Base-by-base conservation (phyloP, 2,113 vertebrate species). In the Psophia crepitans region DNA sequence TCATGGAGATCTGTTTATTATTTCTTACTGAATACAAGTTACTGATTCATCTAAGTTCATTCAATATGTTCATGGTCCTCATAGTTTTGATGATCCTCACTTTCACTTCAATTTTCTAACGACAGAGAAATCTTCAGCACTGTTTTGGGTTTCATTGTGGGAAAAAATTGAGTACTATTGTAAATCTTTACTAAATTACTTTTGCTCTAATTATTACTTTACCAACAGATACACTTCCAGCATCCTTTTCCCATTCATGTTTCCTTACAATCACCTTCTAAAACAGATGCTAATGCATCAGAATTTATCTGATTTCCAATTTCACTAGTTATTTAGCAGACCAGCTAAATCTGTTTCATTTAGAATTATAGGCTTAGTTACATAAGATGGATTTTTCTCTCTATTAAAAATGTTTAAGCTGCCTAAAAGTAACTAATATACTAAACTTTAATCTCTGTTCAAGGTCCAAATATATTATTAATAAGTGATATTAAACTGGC, bases 351-450 rank as follows among this genome's bases (percentile, higher is more conserved):
- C 37, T 49, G 49, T 73, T 94, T 89, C 39, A 81, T 81, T 94
- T 91, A 86, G 91, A 92, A 88, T 86, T 81, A 89, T 4, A 80
- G 80, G 35, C 64, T 94, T 90, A 69, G 65, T 92, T 95, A 94
- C 75, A 28, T 56, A 70, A 96, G 54, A 58, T 1, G 22, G 74
- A 78, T 81, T 84, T 91, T 91, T 81, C 53, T 90, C 91, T 77
- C 61, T 64, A 49, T 92, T 91, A 92, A 94, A 81, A 94, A 57
- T 1, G 11, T 93, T 93, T 96, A 89, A 91, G 71, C 63, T 69
- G 44, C 53, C 83, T 92, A 54, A 69, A 89, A 93, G 74, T 88
- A 93, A 96, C 92, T 85, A 92, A 87, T 58, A 75, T 22, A 64
- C 64, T 54, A 63, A 88, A 90, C 69, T 91, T 69, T 63, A 93